These are phyloP conservation scores for Griposia aprilina DNA, from an alignment of 2,888 invertebrate genomes.

Conservation along the genomic window DNA sequence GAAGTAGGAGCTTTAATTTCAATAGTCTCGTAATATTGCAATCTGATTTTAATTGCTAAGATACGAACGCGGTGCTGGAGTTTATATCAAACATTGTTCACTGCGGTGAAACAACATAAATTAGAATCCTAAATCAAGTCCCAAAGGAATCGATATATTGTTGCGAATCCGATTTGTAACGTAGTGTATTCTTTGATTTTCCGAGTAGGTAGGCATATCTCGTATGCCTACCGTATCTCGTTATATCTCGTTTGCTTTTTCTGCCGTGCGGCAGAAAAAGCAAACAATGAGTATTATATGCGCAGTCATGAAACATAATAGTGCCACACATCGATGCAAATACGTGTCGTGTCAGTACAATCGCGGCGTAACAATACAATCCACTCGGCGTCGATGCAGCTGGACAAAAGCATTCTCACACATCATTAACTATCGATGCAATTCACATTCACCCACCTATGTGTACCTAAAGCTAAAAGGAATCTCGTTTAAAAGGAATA, in stretches of 20 bases:
- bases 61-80: constrained; percentile 44
- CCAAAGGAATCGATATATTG: background rate
- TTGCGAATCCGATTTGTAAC: background rate
- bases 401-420: constrained; percentile 52
- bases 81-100: constrained; percentile 48
- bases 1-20: constrained; percentile 67
- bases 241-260: no score
- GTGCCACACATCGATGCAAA: constrained; percentile 41
- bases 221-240: no score
- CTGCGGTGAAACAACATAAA: constrained; percentile 23
- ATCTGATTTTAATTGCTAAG: constrained; percentile 70
- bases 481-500: constrained; percentile 25
- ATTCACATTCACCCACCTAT: constrained; percentile 29
- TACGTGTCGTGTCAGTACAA: constrained; percentile 50
- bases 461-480: constrained; percentile 20
- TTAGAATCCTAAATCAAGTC: constrained; percentile 26
- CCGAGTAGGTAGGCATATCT: background rate
- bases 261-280: background rate
- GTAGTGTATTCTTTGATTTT: background rate
- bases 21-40: constrained; percentile 67
- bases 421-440: constrained; percentile 53
- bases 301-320: constrained; percentile 19
- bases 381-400: constrained; percentile 20
- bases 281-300: constrained; percentile 5
- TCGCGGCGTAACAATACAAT: constrained; percentile 43